Conservation (phyloP, 2,888 invertebrate species). For the Andrena praecox region DNA sequence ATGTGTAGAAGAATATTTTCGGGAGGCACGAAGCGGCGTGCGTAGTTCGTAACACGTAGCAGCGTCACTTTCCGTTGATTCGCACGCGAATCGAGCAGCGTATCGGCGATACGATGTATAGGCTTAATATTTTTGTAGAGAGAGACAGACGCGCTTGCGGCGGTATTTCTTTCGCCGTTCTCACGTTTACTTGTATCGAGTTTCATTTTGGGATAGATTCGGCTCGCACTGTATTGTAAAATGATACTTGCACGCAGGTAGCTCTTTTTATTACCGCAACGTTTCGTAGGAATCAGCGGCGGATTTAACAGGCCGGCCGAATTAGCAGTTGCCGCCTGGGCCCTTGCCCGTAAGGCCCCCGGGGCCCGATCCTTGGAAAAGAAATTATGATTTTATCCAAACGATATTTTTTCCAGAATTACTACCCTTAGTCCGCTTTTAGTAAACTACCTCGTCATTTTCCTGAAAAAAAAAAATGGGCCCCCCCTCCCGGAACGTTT, state of each 20-base stretch:
- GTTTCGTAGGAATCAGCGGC: neutral
- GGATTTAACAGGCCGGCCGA: no score
- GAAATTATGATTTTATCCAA: no score
- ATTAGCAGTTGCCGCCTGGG: no score
- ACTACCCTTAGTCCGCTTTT: no score
- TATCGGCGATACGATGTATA: constrained; percentile 38
- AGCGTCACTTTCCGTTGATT: constrained; percentile 19
- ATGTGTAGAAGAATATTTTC: constrained; percentile 5
- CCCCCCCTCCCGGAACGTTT: no score
- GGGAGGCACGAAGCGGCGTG: constrained; percentile 9
- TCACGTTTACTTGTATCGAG: neutral
- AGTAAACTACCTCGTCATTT: no score
- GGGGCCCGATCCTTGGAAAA: no score
- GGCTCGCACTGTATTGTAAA: constrained; percentile 27
- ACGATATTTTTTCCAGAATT: no score
- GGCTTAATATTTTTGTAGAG: constrained; percentile 25
- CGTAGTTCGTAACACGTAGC: constrained; percentile 17
- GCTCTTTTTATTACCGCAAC: constrained; percentile 23
- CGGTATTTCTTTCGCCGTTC: constrained; percentile 3
- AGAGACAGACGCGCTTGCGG: neutral
- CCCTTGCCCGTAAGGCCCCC: no score
- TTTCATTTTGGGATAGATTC: constrained; percentile 37
- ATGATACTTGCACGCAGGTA: constrained; percentile 14
- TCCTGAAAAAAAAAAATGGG: no score
- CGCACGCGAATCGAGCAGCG: neutral